phyloP scores from a whole-genome alignment of 2,888 invertebrate species.

The Ctena decussata region DNA sequence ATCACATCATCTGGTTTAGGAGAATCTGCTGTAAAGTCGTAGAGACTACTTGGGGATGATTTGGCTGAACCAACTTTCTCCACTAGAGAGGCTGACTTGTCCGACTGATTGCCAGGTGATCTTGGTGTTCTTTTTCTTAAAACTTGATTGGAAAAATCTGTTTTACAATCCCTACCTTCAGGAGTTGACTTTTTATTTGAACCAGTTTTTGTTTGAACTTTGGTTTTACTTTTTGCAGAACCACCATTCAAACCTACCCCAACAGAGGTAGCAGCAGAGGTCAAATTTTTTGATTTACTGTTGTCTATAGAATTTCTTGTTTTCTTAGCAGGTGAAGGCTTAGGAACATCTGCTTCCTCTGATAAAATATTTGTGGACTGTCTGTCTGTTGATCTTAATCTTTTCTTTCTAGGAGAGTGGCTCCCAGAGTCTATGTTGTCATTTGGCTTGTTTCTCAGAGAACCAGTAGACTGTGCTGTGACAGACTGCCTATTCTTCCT shows the following conservation, averaged over 20 bases:
- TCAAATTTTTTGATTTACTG: background rate
- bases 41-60: conserved; percentile 22
- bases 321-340: background rate
- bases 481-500: background rate
- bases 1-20: conserved; percentile 2
- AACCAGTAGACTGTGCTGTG: background rate
- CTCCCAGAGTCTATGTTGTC: background rate
- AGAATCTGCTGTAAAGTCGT: conserved; percentile 42
- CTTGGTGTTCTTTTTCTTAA: background rate
- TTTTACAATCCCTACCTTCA: background rate
- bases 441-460: background rate
- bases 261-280: too few relatives aligned
- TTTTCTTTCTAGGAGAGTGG: background rate
- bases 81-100: background rate
- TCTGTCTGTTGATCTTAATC: background rate
- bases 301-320: background rate
- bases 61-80: background rate
- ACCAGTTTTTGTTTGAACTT: background rate
- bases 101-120: background rate
- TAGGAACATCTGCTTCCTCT: background rate
- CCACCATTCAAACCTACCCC: background rate
- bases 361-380: background rate
- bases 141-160: background rate
- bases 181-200: background rate
- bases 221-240: background rate